Conservation (phyloP, 2,888 invertebrate genomes). For the Diarsia rubi region DNA sequence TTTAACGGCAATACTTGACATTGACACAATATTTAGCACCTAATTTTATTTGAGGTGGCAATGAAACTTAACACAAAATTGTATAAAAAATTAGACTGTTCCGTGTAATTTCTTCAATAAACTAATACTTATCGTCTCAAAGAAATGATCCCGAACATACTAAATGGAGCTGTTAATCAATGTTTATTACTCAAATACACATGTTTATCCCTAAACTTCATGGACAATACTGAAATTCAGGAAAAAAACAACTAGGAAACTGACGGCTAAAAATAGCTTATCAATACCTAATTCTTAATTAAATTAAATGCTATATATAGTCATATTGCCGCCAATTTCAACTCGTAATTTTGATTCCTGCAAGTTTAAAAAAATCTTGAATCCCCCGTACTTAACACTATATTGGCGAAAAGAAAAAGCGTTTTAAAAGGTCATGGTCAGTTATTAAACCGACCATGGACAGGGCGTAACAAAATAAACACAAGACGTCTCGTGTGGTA, state of each 20-base stretch:
- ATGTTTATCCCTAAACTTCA: neutral
- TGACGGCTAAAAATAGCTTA: neutral
- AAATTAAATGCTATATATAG: neutral
- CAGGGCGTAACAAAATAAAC: no score
- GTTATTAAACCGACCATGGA: neutral
- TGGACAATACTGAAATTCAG: slow-evolving; percentile 6
- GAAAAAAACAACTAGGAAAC: neutral
- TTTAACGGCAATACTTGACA: neutral
- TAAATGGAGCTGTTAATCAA: neutral
- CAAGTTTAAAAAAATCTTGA: no score
- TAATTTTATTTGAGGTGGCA: neutral
- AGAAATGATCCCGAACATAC: neutral
- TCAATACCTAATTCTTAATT: neutral
- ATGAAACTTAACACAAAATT: neutral
- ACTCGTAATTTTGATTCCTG: no score
- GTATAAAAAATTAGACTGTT: neutral
- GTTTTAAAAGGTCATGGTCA: neutral
- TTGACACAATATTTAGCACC: neutral
- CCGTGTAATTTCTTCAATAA: neutral
- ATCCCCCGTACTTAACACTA: neutral
- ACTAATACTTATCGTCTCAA: neutral
- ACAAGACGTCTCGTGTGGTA: neutral
- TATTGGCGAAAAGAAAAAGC: neutral
- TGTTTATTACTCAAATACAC: neutral
- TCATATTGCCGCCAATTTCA: no score